Evolutionary conservation across 2,888 invertebrate genomes (phyloP).

Genomic region (Cephalotes varians): DNA sequence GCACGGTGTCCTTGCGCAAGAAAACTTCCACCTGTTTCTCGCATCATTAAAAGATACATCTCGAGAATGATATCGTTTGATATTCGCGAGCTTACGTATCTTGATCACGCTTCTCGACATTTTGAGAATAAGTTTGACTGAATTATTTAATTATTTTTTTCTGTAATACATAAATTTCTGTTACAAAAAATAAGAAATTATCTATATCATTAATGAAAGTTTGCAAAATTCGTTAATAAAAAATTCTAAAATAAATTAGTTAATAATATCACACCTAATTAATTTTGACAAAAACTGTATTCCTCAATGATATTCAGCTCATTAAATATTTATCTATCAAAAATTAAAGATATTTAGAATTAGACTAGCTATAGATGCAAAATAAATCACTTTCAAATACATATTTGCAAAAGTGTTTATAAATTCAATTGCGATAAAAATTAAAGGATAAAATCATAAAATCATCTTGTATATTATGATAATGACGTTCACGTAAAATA

Average conservation of each 20-base stretch:
- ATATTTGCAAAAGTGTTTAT: too few relatives aligned
- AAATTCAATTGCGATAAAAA: background rate
- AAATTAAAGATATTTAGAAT: background rate
- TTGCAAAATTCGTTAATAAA: background rate
- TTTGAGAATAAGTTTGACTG: background rate
- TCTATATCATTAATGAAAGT: background rate
- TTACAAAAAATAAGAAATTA: background rate
- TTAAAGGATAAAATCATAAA: background rate
- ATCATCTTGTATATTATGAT: background rate
- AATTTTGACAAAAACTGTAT: background rate
- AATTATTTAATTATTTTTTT: background rate
- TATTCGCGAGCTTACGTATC: background rate
- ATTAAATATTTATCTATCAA: background rate
- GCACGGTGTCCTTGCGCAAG: background rate
- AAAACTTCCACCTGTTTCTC: background rate
- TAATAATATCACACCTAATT: background rate
- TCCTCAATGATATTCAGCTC: too few relatives aligned
- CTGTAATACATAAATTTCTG: background rate
- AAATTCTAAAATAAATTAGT: background rate
- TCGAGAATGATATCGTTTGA: background rate
- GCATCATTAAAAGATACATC: background rate
- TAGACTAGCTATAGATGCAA: background rate
- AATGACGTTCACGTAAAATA: too few relatives aligned
- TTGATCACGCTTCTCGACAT: background rate
- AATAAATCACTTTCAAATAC: background rate